These are phyloP conservation scores for Strigamia maritima DNA, from an alignment of 2,888 invertebrate genomes.

Conservation along the genomic window DNA sequence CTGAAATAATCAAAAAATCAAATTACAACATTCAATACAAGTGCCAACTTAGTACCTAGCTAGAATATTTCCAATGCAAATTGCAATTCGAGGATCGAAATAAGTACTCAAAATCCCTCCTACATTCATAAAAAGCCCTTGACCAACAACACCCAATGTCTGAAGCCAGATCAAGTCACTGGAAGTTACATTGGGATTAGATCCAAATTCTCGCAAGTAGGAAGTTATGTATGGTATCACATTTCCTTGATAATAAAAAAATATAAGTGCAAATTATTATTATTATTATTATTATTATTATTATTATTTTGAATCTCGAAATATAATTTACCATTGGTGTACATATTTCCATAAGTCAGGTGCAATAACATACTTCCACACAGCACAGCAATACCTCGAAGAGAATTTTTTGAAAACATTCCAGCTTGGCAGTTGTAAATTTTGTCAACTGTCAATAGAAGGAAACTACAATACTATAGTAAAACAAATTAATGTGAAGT, in stretches of 20 bases:
- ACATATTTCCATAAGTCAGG: too few species aligned
- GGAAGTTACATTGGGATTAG: conserved; percentile 39
- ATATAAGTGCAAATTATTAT: too few species aligned
- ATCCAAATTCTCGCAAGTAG: conserved; percentile 41
- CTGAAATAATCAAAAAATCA: conserved; percentile 43
- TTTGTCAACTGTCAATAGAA: too few species aligned
- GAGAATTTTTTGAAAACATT: too few species aligned
- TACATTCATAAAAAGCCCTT: conserved; percentile 49
- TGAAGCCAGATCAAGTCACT: conserved; percentile 42
- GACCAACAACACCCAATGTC: conserved; percentile 46
- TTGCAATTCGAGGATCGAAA: conserved; percentile 48
- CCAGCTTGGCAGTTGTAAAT: too few species aligned
- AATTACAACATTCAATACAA: not conserved
- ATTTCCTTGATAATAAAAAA: not conserved
- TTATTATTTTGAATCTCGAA: too few species aligned
- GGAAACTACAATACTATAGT: too few species aligned
- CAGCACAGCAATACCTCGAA: too few species aligned
- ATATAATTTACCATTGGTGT: too few species aligned
- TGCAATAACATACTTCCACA: too few species aligned
- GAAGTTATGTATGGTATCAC: conserved; percentile 42
- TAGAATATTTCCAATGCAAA: conserved; percentile 47
- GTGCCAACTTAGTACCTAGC: conserved; percentile 46
- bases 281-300: too few species aligned
- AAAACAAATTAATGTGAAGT: too few species aligned
- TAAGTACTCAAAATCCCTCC: conserved; percentile 49